Percentiles rank a stretch among this genome's conserved stretches.
These are phyloP conservation scores for Scarus forsteni DNA, from an alignment of 2,797 vertebrate species.

Conservation along the genomic window DNA sequence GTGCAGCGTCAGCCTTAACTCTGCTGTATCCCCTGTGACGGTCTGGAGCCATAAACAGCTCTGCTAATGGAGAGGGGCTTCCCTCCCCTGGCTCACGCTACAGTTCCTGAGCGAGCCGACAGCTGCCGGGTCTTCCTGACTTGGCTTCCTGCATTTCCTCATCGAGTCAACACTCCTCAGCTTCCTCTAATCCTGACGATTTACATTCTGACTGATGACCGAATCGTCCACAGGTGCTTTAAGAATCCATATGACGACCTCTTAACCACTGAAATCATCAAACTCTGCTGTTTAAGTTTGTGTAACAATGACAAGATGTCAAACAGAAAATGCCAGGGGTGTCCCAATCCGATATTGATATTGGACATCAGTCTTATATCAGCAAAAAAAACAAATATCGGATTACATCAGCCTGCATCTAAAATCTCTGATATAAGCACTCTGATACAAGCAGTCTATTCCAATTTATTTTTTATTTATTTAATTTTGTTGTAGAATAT, in stretches of 20 bases:
- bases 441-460: no score
- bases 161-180: slow-evolving; percentile 26
- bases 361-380: no score
- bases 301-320: slow-evolving; percentile 25
- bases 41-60: slow-evolving; percentile 14
- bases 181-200: slow-evolving; percentile 8
- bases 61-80: slow-evolving; percentile 50
- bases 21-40: slow-evolving; percentile 18
- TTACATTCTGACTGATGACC: slow-evolving; percentile 22
- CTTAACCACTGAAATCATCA: background rate
- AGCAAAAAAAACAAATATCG: no score
- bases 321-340: slow-evolving; percentile 20
- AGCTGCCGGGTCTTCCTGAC: slow-evolving; percentile 71
- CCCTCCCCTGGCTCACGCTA: slow-evolving; percentile 39
- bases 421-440: no score
- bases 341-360: no score
- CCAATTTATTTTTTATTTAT: no score
- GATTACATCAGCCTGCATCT: no score
- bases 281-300: background rate
- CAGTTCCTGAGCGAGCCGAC: slow-evolving; percentile 51
- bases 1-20: background rate
- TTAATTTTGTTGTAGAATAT: no score
- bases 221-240: slow-evolving; percentile 16
- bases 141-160: slow-evolving; percentile 64
- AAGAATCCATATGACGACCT: slow-evolving; percentile 12